Conservation (phyloP, 92 coral and sea anemone species). For the Muricea muricata region DNA sequence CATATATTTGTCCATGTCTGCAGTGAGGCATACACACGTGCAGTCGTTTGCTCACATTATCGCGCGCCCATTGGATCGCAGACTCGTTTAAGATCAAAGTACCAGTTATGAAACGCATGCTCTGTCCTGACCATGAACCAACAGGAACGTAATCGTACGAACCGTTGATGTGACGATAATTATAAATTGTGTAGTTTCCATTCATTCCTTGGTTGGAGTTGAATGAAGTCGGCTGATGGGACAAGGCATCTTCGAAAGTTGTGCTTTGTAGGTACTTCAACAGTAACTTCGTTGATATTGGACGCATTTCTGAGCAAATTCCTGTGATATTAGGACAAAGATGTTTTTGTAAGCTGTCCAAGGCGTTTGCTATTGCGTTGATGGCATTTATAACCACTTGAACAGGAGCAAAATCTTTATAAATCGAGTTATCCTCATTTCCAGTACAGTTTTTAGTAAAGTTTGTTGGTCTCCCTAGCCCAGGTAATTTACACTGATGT, state of each 20-base stretch:
- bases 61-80: conserved; percentile 25
- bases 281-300: neutral
- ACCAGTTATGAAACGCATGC: too few relatives aligned
- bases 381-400: conserved; percentile 45
- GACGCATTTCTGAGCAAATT: conserved; percentile 32
- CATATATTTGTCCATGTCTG: conserved; percentile 15
- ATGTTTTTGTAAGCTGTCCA: conserved; percentile 30
- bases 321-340: conserved; percentile 27
- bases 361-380: conserved; percentile 44
- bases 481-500: conserved; percentile 9
- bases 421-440: conserved; percentile 26
- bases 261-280: conserved; percentile 32
- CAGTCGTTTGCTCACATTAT: neutral
- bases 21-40: conserved; percentile 39
- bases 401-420: conserved; percentile 44
- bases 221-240: neutral
- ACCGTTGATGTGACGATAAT: conserved; percentile 10
- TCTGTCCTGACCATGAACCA: conserved; percentile 39
- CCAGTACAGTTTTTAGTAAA: conserved; percentile 8
- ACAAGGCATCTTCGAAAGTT: conserved; percentile 35
- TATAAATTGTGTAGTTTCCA: conserved; percentile 35
- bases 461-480: neutral
- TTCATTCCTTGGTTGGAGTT: conserved; percentile 32
- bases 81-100: conserved; percentile 19
- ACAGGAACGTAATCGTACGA: conserved; percentile 29